Conservation (phyloP, 1,140 invertebrate genomes). For the Drosophila rufa region DNA sequence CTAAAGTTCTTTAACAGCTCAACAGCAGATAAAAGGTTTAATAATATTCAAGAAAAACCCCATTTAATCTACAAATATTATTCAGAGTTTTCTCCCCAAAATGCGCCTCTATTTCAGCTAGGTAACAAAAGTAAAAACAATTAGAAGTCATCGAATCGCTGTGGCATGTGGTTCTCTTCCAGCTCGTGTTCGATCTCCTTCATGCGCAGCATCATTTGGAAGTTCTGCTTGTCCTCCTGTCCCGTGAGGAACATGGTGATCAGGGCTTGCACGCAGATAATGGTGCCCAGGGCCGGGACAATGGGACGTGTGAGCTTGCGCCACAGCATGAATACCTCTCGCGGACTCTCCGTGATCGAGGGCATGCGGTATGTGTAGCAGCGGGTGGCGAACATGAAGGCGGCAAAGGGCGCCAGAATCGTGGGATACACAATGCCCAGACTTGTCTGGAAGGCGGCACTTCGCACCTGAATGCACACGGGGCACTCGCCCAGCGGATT, state of each 20-base stretch:
- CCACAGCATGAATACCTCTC: conserved; percentile 81
- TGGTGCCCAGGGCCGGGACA: conserved; percentile 70
- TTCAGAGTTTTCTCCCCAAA: background rate
- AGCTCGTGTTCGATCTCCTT: conserved; percentile 68
- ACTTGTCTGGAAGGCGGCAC: conserved; percentile 80
- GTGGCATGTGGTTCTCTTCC: conserved; percentile 49
- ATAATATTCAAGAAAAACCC: background rate
- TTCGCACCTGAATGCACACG: conserved; percentile 83
- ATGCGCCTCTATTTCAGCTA: conserved; percentile 28
- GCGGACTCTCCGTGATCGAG: conserved; percentile 83
- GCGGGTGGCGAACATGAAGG: conserved; percentile 85
- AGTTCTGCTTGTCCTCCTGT: conserved; percentile 82
- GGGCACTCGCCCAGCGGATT: conserved; percentile 81
- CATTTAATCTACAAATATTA: background rate
- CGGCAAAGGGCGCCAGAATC: conserved; percentile 84
- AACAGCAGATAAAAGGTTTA: background rate
- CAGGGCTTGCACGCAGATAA: conserved; percentile 84
- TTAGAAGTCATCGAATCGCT: conserved; percentile 51
- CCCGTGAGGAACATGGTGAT: conserved; percentile 84
- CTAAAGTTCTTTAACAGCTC: background rate
- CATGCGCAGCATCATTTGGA: conserved; percentile 75
- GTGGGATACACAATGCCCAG: conserved; percentile 84
- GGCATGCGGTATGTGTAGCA: conserved; percentile 86
- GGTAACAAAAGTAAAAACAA: conserved; percentile 22
- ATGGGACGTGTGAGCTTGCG: conserved; percentile 84